These are phyloP conservation scores for Drosophila aff. DNA, from an alignment of 1,140 invertebrate species.

Conservation along the genomic window DNA sequence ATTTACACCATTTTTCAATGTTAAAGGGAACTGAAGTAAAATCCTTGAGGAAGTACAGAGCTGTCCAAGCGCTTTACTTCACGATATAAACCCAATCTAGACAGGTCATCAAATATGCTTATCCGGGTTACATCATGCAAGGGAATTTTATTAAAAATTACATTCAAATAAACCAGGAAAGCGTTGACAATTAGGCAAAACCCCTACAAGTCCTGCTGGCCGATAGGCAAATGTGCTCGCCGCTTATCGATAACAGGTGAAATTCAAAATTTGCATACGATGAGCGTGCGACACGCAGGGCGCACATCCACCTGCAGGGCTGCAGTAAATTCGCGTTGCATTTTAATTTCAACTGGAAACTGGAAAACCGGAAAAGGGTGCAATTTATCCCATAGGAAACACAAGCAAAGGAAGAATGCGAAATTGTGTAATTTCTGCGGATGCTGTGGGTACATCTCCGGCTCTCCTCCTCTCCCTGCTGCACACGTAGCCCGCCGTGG, in stretches of 20 bases:
- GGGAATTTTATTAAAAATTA: slow-evolving; percentile 15
- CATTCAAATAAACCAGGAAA: slow-evolving; percentile 1
- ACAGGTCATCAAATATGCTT: slow-evolving; percentile 3
- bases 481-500: slow-evolving; percentile 56
- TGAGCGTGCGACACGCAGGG: slow-evolving; percentile 37
- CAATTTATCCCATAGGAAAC: slow-evolving; percentile 50
- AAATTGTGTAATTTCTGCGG: slow-evolving; percentile 63
- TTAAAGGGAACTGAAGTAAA: not conserved
- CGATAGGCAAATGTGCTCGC: slow-evolving; percentile 40
- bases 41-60: not conserved
- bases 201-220: slow-evolving; percentile 13
- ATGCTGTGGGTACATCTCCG: slow-evolving; percentile 24
- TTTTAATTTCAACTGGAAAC: slow-evolving; percentile 50
- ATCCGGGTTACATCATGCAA: slow-evolving; percentile 1
- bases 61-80: not conserved
- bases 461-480: slow-evolving; percentile 13
- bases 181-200: slow-evolving; percentile 51
- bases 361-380: slow-evolving; percentile 38
- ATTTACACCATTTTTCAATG: not conserved
- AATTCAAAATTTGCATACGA: slow-evolving; percentile 52
- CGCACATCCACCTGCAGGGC: slow-evolving; percentile 3
- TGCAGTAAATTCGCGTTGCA: slow-evolving; percentile 56
- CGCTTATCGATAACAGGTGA: slow-evolving; percentile 54
- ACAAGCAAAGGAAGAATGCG: slow-evolving; percentile 39
- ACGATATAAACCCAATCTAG: not conserved